Base-by-base conservation (phyloP, 2,797 vertebrate species). In the Mus caroli region DNA sequence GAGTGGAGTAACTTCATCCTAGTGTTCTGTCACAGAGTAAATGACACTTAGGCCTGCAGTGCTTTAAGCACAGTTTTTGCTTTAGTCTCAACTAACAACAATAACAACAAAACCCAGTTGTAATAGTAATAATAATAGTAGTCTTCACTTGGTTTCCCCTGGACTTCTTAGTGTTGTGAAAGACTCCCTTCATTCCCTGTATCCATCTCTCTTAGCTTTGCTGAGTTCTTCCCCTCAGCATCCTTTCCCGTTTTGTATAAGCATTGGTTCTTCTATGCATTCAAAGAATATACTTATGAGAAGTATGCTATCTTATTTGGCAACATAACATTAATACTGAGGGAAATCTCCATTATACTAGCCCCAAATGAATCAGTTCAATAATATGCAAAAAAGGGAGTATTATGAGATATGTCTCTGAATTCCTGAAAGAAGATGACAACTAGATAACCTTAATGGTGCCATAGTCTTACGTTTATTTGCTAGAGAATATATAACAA, bases 111-210 rank as follows among this genome's bases (percentile, higher is more conserved):
- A 14, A 46, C 31, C 54, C 87, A 40, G n/a, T 73, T 40, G 22
- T 46, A 46, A 43, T 26, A 43, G 40, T 43, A 76, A 13, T 43
- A 26, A 13, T 92, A 88, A 82, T 50, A 67, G 54, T 83, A 83
- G 52, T 95, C 67, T 94, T 95, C 50, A 71, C 71, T 73, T 92
- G 69, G 60, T 78, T 77, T 95, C 46, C n/a, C 83, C 37, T 60
- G 22, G 11, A 12, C 22, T 54, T 40, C 56, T 46, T 52, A 56
- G 31, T 91, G 75, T 20, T 19, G 60, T 14, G 52, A 75, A 22
- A 84, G 22, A 73, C 1, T 86, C 79, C 94, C 34, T 12, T 85
- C 10, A 24, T 52, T 96, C 22, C 15, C 22, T 52, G 0, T 40
- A 31, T 56, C 9, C 3, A 14, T n/a, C 24, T 14, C 3, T 88